A percentile compares a stretch with the other conserved stretches of the same genome.
Conservation (phyloP, 2,888 invertebrate species). For the Metallyticus violacea region DNA sequence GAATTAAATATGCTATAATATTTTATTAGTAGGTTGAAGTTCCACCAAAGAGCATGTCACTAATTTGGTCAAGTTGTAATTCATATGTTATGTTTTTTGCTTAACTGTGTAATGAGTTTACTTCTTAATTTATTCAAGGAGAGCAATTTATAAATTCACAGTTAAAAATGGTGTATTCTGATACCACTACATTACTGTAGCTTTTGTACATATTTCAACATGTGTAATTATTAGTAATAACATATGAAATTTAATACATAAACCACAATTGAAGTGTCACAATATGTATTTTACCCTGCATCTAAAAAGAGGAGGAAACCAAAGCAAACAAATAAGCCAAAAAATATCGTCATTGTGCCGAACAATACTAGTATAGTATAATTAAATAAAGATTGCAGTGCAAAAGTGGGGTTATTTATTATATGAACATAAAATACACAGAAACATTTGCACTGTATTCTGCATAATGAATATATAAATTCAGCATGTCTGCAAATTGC, state of each 20-base stretch:
- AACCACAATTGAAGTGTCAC: neutral
- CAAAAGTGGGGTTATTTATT: too few relatives aligned
- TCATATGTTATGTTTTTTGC: neutral
- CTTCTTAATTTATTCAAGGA: neutral
- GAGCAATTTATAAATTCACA: neutral
- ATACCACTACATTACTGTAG: neutral
- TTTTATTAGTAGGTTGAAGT: neutral
- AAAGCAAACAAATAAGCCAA: too few relatives aligned
- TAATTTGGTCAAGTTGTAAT: neutral
- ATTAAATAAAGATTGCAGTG: too few relatives aligned
- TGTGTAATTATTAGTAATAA: neutral
- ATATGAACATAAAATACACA: too few relatives aligned
- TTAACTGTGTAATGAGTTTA: neutral
- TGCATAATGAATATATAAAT: too few relatives aligned
- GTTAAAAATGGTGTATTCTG: neutral
- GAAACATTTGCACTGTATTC: too few relatives aligned
- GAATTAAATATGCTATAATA: neutral
- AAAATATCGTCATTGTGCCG: too few relatives aligned
- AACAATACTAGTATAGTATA: too few relatives aligned
- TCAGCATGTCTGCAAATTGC: too few relatives aligned
- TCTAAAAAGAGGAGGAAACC: too few relatives aligned
- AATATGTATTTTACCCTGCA: neutral
- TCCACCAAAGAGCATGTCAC: neutral
- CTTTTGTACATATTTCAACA: neutral
- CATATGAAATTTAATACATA: neutral